Percentiles rank a stretch among this genome's conserved stretches.
Conservation (phyloP, 2,113 vertebrate species). For the Zapornia atra region DNA sequence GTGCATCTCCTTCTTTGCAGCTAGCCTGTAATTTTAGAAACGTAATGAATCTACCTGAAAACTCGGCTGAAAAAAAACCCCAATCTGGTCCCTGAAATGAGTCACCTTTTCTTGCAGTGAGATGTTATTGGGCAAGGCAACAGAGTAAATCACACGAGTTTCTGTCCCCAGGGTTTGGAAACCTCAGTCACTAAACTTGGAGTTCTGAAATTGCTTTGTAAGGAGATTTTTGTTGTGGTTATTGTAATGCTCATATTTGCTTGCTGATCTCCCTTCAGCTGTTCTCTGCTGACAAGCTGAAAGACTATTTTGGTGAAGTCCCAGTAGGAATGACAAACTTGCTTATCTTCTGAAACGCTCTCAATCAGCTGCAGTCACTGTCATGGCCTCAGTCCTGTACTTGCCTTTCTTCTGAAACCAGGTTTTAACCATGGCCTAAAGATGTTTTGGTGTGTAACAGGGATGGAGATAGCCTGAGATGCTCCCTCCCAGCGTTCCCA, state of each 20-base stretch:
- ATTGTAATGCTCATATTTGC: neutral
- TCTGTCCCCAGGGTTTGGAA: neutral
- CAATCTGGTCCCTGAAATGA: neutral
- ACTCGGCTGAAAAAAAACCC: neutral
- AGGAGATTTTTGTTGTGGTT: neutral
- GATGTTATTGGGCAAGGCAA: neutral
- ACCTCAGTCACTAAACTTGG: neutral
- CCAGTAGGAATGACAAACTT: neutral
- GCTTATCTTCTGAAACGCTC: neutral
- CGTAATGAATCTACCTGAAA: neutral
- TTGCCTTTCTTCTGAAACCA: neutral
- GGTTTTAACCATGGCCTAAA: too few species aligned
- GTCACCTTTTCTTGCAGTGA: neutral
- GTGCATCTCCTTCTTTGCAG: neutral
- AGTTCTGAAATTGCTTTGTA: neutral
- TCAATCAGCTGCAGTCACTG: fast-evolving
- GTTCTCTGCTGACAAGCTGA: neutral
- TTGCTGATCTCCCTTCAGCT: neutral
- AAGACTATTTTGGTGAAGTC: neutral
- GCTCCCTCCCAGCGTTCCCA: neutral
- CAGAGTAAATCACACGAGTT: neutral
- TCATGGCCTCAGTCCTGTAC: neutral
- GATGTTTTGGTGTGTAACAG: neutral
- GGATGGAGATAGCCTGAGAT: neutral
- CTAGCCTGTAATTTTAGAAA: neutral